Conservation (phyloP, 2,113 vertebrate genomes). For the Tylochromis polylepis region DNA sequence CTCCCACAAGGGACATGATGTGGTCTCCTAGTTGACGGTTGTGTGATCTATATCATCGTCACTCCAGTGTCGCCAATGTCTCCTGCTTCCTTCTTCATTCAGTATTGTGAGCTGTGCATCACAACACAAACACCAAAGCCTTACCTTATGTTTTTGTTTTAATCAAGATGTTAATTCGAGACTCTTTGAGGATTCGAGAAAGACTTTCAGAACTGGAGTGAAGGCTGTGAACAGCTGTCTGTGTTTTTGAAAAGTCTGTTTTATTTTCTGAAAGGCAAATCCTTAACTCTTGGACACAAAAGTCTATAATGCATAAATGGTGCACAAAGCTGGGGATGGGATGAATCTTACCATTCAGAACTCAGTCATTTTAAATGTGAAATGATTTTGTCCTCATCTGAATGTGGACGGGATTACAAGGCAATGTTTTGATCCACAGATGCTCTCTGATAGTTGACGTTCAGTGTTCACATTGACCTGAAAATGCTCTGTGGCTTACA, state of each 20-base stretch:
- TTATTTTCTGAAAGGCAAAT: neutral
- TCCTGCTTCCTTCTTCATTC: neutral
- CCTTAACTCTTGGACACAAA: neutral
- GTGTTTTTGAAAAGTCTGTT: neutral
- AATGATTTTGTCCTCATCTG: neutral
- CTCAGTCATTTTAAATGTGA: neutral
- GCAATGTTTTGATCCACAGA: neutral
- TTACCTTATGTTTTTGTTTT: neutral
- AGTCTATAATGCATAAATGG: neutral
- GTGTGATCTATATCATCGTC: neutral
- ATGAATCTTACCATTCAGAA: neutral
- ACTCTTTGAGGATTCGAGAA: neutral
- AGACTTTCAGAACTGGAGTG: neutral
- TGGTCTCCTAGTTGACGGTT: neutral
- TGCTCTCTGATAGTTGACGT: neutral
- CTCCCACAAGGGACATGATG: neutral
- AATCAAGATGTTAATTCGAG: neutral
- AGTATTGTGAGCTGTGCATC: too few species aligned
- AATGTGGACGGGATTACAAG: neutral
- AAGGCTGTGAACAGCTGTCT: neutral
- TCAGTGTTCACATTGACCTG: neutral
- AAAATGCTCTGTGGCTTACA: slow-evolving; percentile 14
- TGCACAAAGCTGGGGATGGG: neutral
- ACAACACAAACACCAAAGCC: neutral
- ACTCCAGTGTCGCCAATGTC: neutral